Conservation (phyloP, 2,888 invertebrate species). For the Tenodera sinensis region DNA sequence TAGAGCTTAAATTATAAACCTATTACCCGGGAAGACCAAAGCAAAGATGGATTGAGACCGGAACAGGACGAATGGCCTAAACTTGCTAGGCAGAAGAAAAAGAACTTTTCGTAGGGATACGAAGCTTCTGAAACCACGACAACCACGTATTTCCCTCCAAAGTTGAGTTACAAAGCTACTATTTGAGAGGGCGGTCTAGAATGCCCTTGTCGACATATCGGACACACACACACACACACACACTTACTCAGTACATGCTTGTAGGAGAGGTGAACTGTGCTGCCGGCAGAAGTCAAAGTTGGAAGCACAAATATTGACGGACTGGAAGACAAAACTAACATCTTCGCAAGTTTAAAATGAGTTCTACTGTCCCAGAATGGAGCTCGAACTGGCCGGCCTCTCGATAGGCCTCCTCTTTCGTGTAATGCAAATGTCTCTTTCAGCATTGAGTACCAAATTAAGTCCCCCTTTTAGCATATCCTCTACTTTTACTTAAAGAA, state of each 20-base stretch:
- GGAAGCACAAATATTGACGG: neutral
- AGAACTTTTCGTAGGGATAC: too few relatives aligned
- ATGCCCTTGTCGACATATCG: neutral
- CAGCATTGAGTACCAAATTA: neutral
- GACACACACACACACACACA: neutral
- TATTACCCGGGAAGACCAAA: too few relatives aligned
- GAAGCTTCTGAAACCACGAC: too few relatives aligned
- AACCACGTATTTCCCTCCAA: too few relatives aligned
- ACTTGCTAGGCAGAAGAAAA: too few relatives aligned
- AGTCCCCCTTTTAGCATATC: neutral
- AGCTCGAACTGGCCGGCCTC: neutral
- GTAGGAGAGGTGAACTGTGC: neutral
- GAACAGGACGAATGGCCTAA: too few relatives aligned
- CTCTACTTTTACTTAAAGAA: neutral
- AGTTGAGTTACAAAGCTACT: too few relatives aligned
- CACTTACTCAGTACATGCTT: too few relatives aligned
- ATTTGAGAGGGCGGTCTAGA: neutral
- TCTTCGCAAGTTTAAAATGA: neutral
- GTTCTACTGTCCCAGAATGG: neutral
- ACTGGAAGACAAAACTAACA: neutral
- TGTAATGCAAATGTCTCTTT: neutral
- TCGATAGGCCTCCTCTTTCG: neutral
- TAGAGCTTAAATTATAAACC: too few relatives aligned
- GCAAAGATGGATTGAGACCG: too few relatives aligned
- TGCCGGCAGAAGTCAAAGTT: neutral